Percentiles rank a stretch among this genome's conserved stretches.
These are phyloP conservation scores for Pelobates fuscus DNA, from an alignment of 2,113 vertebrate species.

Conservation along the genomic window DNA sequence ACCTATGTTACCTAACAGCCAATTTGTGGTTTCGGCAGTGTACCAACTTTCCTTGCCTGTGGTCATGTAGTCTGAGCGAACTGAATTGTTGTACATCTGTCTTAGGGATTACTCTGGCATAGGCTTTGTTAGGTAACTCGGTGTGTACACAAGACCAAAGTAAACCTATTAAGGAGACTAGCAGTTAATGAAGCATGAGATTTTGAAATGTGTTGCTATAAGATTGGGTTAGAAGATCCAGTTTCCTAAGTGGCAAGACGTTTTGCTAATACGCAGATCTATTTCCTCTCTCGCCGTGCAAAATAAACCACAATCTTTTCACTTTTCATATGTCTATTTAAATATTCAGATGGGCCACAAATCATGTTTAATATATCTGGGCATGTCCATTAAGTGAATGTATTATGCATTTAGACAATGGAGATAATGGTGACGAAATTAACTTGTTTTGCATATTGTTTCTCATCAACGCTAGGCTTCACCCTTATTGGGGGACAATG, in stretches of 20 bases:
- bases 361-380: too few relatives aligned
- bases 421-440: too few relatives aligned
- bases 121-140: background rate
- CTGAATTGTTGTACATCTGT: conserved; percentile 13
- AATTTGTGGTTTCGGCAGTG: conserved; percentile 17
- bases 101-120: background rate
- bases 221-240: background rate
- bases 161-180: background rate
- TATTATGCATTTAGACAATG: too few relatives aligned
- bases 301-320: background rate
- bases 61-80: conserved; percentile 20
- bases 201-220: background rate
- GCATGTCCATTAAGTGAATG: too few relatives aligned
- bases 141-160: background rate
- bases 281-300: background rate
- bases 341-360: too few relatives aligned
- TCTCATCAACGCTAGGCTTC: too few relatives aligned
- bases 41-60: conserved; percentile 1
- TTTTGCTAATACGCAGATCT: background rate
- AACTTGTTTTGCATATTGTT: too few relatives aligned
- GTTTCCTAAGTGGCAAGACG: background rate
- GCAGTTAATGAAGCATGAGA: conserved; percentile 1
- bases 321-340: too few relatives aligned
- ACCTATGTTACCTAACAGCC: background rate
- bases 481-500: too few relatives aligned